Base-by-base conservation (phyloP, 2,888 invertebrate species). In the Trissolcus japonicus region DNA sequence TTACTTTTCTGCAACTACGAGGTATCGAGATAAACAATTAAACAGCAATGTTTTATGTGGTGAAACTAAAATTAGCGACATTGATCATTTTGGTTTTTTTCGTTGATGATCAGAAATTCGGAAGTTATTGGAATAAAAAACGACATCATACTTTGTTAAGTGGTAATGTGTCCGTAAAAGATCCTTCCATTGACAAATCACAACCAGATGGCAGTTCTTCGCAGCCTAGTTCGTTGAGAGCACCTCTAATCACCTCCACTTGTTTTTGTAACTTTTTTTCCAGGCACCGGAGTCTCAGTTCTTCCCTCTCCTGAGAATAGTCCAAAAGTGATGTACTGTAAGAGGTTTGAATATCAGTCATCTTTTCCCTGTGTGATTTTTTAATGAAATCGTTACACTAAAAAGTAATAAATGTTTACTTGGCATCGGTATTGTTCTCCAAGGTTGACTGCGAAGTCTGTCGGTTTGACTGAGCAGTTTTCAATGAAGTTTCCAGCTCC, bases 131-230 rank as follows among this genome's bases (percentile, higher is more conserved):
- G 6, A 4, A 25, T 25, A 2, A 25, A 25, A 25, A 25, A 25
- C 21, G 4, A 25, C 2, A 6, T 41, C 57, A 91, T 83, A 89
- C 89, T 84, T 88, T 88, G 61, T 69, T 85, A 53, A 82, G 84
- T 51, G 84, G 78, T 21, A 86, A 80, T 6, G 87, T 83, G 59
- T 89, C 89, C 1, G 86, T 83, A 72, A 88, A 88, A 4, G 89
- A 86, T 29, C 85, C 86, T 82, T 88, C 89, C 86, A 89, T 85
- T 1, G 89, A 88, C 35, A 95, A 90, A 89, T 96, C 96, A 87
- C 95, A 95, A 60, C 95, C 96, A 6, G 95, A 94, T 14, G 96
- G 96, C 72, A 95, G 92, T 90, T 96, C 96, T 89, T 96, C 96
- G 86, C 96, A 96, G 67, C 96, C 96, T 29, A 96, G 91, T 89